Base-by-base conservation (phyloP, 2,113 vertebrate genomes). In the Podarcis raffonei region DNA sequence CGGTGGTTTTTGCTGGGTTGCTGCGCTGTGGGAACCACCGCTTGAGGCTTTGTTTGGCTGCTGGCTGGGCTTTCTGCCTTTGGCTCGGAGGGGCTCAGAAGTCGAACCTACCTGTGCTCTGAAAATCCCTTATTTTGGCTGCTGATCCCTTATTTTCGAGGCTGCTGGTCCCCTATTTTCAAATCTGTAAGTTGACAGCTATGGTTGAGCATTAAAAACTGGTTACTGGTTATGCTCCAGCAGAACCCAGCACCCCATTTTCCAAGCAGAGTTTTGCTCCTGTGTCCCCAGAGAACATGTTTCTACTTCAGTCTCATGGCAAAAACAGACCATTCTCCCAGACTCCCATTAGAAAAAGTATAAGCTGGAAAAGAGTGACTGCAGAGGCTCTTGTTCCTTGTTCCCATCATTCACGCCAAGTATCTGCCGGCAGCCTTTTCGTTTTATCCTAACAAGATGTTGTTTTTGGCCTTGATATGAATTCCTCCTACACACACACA, bases 321-420 rank as follows among this genome's bases (percentile, higher is more conserved):
- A 69, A 27, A 65, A 65, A 11, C 27, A 78, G 59, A 37, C 84
- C 48, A 72, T 23, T 59, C 68, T 79, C 23, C 68, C 75, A 68
- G 76, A 9, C 74, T n/a, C 27, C 84, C 22, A 7, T 30, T 4
- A 37, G 23, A 72, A 25, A 78, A 66, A 15, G 37, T 12, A 48
- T 16, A 25, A 23, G 6, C 30, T 65, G 59, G 66, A 25, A 79
- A 30, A 37, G 27, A 74, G 18, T 5, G 69, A 35, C 74, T 37
- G 39, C 72, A 88, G 87, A 57, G 23, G 59, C 81, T 42, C 20
- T 32, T 18, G 22, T 57, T 62, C 42, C n/a, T 68, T 68, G 2
- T 68, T 83, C 72, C 59, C 81, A 35, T 83, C 30, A n/a, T 78
- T 57, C 39, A 53, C 22, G 74, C 81, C 81, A 89, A 76, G n/a